phyloP scores from a whole-genome alignment of 23 tunicate species.

The Ciona savignyi region DNA sequence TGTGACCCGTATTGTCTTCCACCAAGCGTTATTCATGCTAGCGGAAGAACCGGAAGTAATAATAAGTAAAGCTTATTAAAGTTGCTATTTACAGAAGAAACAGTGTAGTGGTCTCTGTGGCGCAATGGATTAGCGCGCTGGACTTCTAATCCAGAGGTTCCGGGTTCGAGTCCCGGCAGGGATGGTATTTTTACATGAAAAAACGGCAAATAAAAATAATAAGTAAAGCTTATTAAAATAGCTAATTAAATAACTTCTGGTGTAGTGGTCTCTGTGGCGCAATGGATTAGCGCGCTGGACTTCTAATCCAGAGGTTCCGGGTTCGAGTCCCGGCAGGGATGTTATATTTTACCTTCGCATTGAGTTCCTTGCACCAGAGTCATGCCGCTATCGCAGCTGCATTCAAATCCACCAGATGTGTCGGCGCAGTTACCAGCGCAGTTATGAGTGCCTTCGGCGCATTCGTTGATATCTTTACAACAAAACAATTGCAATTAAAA shows the following conservation, averaged over 20 bases:
- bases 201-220: too few relatives aligned
- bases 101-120: background rate
- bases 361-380: background rate
- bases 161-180: conserved; percentile 3
- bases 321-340: too few relatives aligned
- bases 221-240: too few relatives aligned
- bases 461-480: conserved; percentile 10
- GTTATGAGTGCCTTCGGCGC: conserved; percentile 10
- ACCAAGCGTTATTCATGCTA: too few relatives aligned
- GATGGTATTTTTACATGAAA: background rate
- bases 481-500: too few relatives aligned
- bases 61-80: too few relatives aligned
- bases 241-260: too few relatives aligned
- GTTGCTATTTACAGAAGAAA: too few relatives aligned
- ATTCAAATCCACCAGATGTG: background rate
- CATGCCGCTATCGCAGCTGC: conserved; percentile 9
- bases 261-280: too few relatives aligned
- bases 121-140: conserved; percentile 2
- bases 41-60: background rate
- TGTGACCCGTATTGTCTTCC: too few relatives aligned
- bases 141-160: conserved; percentile 1
- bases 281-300: too few relatives aligned
- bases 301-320: too few relatives aligned
- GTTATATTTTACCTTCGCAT: background rate
- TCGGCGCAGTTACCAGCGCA: conserved; percentile 2